Evolutionary conservation across 2,797 vertebrate species (phyloP), one percentile per base, ranked within the genome.

Genomic region (Babyrousa celebensis): DNA sequence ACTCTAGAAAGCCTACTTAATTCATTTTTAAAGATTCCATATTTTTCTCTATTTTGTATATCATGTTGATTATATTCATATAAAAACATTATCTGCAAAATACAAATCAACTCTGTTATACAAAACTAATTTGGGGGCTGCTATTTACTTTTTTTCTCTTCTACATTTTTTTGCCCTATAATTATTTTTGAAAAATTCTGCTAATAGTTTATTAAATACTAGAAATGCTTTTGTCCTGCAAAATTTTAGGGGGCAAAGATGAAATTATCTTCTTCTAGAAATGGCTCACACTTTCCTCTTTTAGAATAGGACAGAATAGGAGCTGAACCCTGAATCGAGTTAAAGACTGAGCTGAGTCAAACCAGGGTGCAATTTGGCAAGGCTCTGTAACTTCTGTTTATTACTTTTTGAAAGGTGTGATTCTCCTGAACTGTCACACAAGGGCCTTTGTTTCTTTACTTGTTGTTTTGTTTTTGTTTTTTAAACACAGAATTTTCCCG

Each of bases 1-100:
- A n/a, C 12, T 91, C 12, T 65, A 72, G 43, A 48, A 79, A 72
- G 62, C 0, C 25, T 78, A 36, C 27, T 15, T 74, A 21, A 52
- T 10, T 79, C 32, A 83, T 62, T 83, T 92, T 75, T 52, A 75
- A 70, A 23, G 15, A 75, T 29, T 78, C 12, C 0, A 1, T 56
- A 4, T 75, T 91, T 60, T 95, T 12, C 11, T 54, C 17, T 91
- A 58, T 80, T 85, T 95, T 32, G 40, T 58, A 67, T 48, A 48
- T 7, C 6, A 79, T 29, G 20, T 36, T 79, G 71, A 56, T 8
- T 12, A 48, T 62, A 40, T 65, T 80, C n/a, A 56, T 27, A 27
- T 43, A 71, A 90, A 74, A 89, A 67, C 0, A 17, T n/a, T n/a
- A n/a, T 70, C 12, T 54, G 25, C 0, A 71, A 40, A 29, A 52